These are phyloP conservation scores for Epizoanthus fatuus DNA, from an alignment of 92 coral and sea anemone species.

Conservation along the genomic window DNA sequence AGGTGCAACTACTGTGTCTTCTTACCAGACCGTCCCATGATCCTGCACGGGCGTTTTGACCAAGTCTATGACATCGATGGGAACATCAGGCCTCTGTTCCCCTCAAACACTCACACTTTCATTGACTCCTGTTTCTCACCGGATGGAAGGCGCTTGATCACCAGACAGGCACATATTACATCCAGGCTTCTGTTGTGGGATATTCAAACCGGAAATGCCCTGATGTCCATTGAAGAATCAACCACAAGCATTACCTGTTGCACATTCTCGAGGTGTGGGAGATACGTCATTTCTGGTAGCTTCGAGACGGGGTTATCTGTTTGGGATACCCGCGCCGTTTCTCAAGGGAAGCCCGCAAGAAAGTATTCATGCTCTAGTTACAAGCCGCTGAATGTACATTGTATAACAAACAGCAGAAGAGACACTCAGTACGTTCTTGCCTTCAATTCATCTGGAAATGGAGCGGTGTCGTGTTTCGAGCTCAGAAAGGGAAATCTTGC, in stretches of 20 bases:
- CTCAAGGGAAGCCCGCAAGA: not conserved
- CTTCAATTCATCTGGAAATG: not conserved
- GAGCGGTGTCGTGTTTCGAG: slow-evolving; percentile 9
- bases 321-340: slow-evolving; percentile 35
- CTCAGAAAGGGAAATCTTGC: not conserved
- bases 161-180: slow-evolving; percentile 48
- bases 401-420: slow-evolving; percentile 37
- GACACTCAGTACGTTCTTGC: slow-evolving; percentile 35
- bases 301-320: slow-evolving; percentile 61
- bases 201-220: slow-evolving; percentile 31
- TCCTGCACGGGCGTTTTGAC: slow-evolving; percentile 68
- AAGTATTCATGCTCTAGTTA: not conserved
- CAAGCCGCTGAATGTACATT: slow-evolving; percentile 47
- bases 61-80: slow-evolving; percentile 25
- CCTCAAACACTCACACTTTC: slow-evolving; percentile 46
- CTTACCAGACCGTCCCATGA: slow-evolving; percentile 44
- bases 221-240: slow-evolving; percentile 27
- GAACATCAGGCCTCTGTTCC: slow-evolving; percentile 5
- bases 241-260: slow-evolving; percentile 60
- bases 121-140: slow-evolving; percentile 65
- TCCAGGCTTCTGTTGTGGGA: slow-evolving; percentile 64
- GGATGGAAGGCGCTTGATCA: slow-evolving; percentile 53
- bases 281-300: slow-evolving; percentile 67
- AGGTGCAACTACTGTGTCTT: slow-evolving; percentile 67
- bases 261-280: slow-evolving; percentile 56